Conservation (phyloP, 2,888 invertebrate species). For the Nomada goodeniana region DNA sequence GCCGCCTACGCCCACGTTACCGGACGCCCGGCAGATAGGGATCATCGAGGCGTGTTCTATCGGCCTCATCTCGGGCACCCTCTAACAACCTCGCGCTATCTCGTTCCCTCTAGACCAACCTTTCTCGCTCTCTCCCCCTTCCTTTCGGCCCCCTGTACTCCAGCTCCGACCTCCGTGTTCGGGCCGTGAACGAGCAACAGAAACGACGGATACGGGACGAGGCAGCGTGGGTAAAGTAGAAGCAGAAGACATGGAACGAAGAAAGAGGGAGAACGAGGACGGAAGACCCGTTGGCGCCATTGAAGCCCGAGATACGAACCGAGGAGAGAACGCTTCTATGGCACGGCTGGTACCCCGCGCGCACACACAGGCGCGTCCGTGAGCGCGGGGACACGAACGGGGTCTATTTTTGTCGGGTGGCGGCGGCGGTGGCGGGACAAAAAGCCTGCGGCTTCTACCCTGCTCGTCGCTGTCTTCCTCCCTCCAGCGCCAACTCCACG, state of each 20-base stretch:
- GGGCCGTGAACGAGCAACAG: conserved; percentile 57
- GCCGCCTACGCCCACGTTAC: conserved; percentile 67
- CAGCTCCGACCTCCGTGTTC: conserved; percentile 48
- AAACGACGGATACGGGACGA: conserved; percentile 27
- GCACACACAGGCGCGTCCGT: conserved; percentile 59
- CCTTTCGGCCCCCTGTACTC: neutral
- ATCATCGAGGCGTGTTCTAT: conserved; percentile 82
- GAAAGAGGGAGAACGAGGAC: conserved; percentile 52
- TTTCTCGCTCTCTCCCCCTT: neutral
- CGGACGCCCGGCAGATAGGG: conserved; percentile 76
- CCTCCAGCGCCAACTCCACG: conserved; percentile 61
- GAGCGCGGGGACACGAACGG: conserved; percentile 60
- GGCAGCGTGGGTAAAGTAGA: neutral
- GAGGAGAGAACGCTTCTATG: conserved; percentile 65
- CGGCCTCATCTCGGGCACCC: conserved; percentile 79
- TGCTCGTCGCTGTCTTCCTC: conserved; percentile 61
- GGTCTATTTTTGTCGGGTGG: conserved; percentile 82
- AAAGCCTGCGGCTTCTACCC: conserved; percentile 82
- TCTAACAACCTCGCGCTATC: conserved; percentile 75
- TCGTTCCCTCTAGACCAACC: neutral
- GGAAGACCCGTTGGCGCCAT: conserved; percentile 74
- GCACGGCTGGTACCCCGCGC: conserved; percentile 61
- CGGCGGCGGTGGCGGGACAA: conserved; percentile 80
- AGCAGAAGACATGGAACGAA: conserved; percentile 1
- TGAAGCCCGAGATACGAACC: conserved; percentile 62